Percentiles rank a stretch among this genome's conserved stretches.
Evolutionary conservation across 2,888 invertebrate genomes (phyloP).

Genomic region (Acronicta psi): DNA sequence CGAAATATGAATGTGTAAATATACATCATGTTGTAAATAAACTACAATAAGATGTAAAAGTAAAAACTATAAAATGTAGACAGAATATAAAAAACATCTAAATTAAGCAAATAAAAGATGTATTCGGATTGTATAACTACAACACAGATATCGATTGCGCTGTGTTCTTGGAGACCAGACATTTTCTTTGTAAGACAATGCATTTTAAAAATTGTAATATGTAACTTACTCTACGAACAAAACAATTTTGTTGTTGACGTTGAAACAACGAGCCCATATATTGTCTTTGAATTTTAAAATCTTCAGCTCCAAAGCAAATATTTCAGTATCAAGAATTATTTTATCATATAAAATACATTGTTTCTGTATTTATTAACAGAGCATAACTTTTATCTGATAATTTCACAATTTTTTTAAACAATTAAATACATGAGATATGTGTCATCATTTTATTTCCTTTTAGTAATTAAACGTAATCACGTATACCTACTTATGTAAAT

Average conservation of each 20-base stretch:
- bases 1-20: conserved; percentile 14
- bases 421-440: conserved; percentile 25
- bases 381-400: conserved; percentile 9
- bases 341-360: neutral
- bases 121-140: conserved; percentile 4
- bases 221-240: neutral
- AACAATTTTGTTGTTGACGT: neutral
- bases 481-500: no score
- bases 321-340: neutral
- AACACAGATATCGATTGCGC: conserved; percentile 13
- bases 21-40: conserved; percentile 29
- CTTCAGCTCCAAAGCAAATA: conserved; percentile 3
- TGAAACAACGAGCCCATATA: neutral
- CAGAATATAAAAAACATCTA: neutral
- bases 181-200: conserved; percentile 4
- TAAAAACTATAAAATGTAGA: conserved; percentile 5
- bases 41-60: conserved; percentile 2
- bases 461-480: neutral
- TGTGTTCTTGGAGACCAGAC: conserved; percentile 23
- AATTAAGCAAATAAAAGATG: neutral
- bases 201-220: conserved; percentile 17
- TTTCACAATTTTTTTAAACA: conserved; percentile 28
- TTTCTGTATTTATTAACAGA: conserved; percentile 29
- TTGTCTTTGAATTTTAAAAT: conserved; percentile 2
- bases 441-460: neutral